phyloP scores from a whole-genome alignment of 2,113 vertebrate genomes.

The Erinaceus europaeus region DNA sequence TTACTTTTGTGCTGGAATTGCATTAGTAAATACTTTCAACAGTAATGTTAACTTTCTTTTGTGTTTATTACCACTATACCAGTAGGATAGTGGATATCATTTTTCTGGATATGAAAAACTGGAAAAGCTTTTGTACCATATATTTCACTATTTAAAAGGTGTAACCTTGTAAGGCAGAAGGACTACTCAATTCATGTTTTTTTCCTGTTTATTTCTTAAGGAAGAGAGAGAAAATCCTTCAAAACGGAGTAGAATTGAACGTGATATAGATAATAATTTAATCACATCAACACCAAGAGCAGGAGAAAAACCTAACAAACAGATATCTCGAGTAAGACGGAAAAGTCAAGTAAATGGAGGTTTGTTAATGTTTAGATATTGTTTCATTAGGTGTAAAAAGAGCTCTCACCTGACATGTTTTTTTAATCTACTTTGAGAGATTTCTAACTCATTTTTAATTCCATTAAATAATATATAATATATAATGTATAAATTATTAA shows the following conservation, averaged over 20 bases:
- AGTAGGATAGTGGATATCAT: constrained; percentile 2
- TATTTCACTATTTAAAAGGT: constrained; percentile 26
- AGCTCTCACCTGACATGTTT: background rate
- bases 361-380: constrained; percentile 75
- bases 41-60: background rate
- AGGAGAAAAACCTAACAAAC: constrained; percentile 86
- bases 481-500: constrained; percentile 10
- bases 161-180: constrained; percentile 10
- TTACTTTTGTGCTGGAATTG: background rate
- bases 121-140: background rate
- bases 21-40: background rate
- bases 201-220: constrained; percentile 80
- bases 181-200: constrained; percentile 60
- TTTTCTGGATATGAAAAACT: constrained; percentile 43
- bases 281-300: constrained; percentile 92
- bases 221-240: constrained; percentile 93
- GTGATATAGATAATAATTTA: constrained; percentile 92
- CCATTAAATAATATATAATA: too few relatives aligned
- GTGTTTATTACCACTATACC: background rate
- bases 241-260: constrained; percentile 91
- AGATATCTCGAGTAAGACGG: constrained; percentile 87
- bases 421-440: constrained; percentile 7
- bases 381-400: constrained; percentile 37
- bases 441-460: constrained; percentile 26
- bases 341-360: constrained; percentile 94